Evolutionary conservation across 2,888 invertebrate genomes (phyloP).

Genomic region (Agriopis aurantiaria): DNA sequence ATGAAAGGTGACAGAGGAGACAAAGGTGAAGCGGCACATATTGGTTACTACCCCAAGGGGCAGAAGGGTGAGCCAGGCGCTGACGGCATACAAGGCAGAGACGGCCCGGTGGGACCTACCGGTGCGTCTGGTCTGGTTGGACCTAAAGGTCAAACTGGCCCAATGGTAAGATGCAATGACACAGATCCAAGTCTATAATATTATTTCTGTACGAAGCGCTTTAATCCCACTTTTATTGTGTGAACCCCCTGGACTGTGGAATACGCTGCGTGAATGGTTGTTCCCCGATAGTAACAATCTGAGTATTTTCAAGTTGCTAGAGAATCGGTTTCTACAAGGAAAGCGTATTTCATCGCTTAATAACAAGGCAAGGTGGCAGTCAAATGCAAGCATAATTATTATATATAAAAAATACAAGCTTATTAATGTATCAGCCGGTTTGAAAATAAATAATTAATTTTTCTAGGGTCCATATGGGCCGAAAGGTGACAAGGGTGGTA

Average conservation of each 20-base stretch:
- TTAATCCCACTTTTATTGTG: too few species aligned
- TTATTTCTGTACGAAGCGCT: background rate
- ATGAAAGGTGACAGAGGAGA: slow-evolving; percentile 89
- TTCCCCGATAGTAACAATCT: too few species aligned
- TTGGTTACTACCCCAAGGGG: slow-evolving; percentile 90
- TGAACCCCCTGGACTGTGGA: too few species aligned
- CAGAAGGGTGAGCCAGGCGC: slow-evolving; percentile 94
- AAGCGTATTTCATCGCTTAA: too few species aligned
- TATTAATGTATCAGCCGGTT: background rate
- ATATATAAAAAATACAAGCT: background rate
- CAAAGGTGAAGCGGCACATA: slow-evolving; percentile 93
- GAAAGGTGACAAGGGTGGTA: slow-evolving; percentile 90
- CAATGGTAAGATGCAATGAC: slow-evolving; percentile 73
- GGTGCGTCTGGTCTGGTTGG: slow-evolving; percentile 88
- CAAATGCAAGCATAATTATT: too few species aligned
- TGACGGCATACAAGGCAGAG: slow-evolving; percentile 89
- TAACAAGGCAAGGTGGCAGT: too few species aligned
- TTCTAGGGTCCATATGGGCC: slow-evolving; percentile 89
- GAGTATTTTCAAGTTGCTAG: too few species aligned
- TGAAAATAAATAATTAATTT: background rate
- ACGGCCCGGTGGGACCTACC: slow-evolving; percentile 88
- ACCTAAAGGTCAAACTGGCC: slow-evolving; percentile 87
- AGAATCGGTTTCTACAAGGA: too few species aligned
- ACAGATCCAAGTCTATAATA: background rate
- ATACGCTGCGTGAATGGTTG: too few species aligned